These are phyloP conservation scores for Gobiocypris rarus DNA, from an alignment of 2,113 vertebrate genomes.

Conservation along the genomic window DNA sequence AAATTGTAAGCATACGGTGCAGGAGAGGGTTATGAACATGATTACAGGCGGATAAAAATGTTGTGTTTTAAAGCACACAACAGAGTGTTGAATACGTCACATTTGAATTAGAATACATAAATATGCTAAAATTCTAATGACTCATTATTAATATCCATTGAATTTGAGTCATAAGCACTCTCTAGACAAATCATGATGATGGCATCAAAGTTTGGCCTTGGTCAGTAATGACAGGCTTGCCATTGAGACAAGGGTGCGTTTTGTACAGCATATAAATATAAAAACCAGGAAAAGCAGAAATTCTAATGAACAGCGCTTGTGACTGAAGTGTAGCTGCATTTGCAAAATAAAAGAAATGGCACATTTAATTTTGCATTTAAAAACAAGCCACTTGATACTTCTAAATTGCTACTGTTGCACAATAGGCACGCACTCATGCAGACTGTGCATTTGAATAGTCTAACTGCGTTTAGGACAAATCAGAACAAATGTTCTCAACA, in stretches of 20 bases:
- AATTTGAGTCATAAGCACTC: constrained; percentile 21
- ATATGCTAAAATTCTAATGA: constrained; percentile 44
- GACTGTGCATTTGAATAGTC: not conserved
- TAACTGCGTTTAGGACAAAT: not conserved
- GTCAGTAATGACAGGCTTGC: not conserved
- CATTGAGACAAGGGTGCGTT: constrained; percentile 34
- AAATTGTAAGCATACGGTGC: constrained; percentile 97
- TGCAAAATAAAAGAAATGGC: constrained; percentile 29
- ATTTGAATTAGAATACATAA: constrained; percentile 52
- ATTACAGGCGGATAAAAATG: constrained; percentile 90
- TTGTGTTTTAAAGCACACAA: constrained; percentile 65
- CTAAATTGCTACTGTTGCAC: not conserved
- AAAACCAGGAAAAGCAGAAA: constrained; percentile 27
- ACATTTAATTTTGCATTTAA: constrained; percentile 35
- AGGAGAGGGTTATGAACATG: constrained; percentile 87
- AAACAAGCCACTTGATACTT: constrained; percentile 42
- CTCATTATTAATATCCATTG: constrained; percentile 22
- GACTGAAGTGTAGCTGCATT: constrained; percentile 8
- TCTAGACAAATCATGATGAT: constrained; percentile 14
- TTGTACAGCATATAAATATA: constrained; percentile 21
- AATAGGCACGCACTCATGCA: not conserved
- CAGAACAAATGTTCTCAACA: not conserved
- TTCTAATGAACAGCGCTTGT: constrained; percentile 8
- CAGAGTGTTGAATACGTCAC: constrained; percentile 65
- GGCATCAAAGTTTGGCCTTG: constrained; percentile 30